Evolutionary conservation across 2,797 vertebrate genomes (phyloP).

Genomic region (Craterocephalus amniculus): DNA sequence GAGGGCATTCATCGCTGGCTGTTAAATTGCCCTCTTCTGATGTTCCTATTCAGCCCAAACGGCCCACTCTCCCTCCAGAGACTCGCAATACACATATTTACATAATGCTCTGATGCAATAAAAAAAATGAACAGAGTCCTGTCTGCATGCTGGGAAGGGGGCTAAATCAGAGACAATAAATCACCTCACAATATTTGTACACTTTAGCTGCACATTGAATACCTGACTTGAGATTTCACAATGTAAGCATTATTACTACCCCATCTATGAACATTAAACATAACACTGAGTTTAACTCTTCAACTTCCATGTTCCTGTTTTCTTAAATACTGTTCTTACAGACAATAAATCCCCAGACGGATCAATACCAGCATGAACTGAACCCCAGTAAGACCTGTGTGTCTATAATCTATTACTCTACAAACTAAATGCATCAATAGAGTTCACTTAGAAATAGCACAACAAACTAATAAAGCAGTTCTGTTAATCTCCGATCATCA

Average conservation of each 20-base stretch:
- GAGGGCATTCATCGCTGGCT: conserved; percentile 62
- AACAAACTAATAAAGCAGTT: neutral
- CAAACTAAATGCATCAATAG: neutral
- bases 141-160: conserved; percentile 13
- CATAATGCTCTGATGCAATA: conserved; percentile 72
- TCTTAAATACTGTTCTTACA: neutral
- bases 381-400: neutral
- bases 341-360: neutral
- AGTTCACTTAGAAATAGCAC: neutral
- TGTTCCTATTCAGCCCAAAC: conserved; percentile 52
- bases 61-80: conserved; percentile 50
- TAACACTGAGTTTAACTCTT: neutral
- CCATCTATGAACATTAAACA: neutral
- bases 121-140: conserved; percentile 64
- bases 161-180: conserved; percentile 28
- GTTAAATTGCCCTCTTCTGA: conserved; percentile 72
- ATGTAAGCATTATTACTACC: conserved; percentile 10
- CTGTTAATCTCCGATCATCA: neutral
- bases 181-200: conserved; percentile 6
- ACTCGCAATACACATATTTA: conserved; percentile 75
- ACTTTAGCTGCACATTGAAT: conserved; percentile 12
- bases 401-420: neutral
- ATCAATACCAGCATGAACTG: neutral
- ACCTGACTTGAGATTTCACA: conserved; percentile 1
- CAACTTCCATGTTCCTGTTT: neutral